Base-by-base conservation (phyloP, 53 echinoderm and acorn worm species). In the Pentamera pediparva region DNA sequence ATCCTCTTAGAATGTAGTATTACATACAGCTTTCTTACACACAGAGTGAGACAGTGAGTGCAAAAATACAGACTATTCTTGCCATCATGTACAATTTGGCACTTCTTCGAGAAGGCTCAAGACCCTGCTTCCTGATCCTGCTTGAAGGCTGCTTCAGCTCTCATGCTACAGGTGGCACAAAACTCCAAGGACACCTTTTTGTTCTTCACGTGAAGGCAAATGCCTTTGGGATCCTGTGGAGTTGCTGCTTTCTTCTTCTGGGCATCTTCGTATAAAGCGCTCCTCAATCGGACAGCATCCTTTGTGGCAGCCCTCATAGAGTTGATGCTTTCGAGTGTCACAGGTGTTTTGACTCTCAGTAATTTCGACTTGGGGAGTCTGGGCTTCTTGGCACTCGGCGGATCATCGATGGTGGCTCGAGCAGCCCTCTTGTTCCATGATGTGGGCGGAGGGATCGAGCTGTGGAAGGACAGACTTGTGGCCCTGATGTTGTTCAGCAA, bases 161-260 rank as follows among this genome's bases (percentile, higher is more conserved):
- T 63, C n/a, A 29, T 45, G 62, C 81, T 89, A 32, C 89, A 89
- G 37, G 77, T 64, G 18, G 65, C 77, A 35, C 89, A 89, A 63
- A 89, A 89, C 56, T 89, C 89, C 3, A 89, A 59, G 2, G 89
- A 86, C 5, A 89, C 89, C 36, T 55, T 69, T 22, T 65, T 73
- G 37, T 75, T 76, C 25, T 69, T 81, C n/a, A 89, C 89, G 54
- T 89, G 89, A 22, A 89, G 70, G 53, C 89, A 89, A 26, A 89
- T 79, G 7, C 89, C 89, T 51, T 59, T 77, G 17, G 25, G 49
- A 39, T 76, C 69, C 3, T 76, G 43, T 21, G 56, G 35, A 26
- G 28, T 33, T 5, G 86, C 33, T 2, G 36, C 17, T 13, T 72
- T 72, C 35, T 72, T 54, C 25, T 54, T 72, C 54, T 33, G 15